phyloP scores from a whole-genome alignment of 2,113 vertebrate genomes.

The Emydocephalus ijimae region DNA sequence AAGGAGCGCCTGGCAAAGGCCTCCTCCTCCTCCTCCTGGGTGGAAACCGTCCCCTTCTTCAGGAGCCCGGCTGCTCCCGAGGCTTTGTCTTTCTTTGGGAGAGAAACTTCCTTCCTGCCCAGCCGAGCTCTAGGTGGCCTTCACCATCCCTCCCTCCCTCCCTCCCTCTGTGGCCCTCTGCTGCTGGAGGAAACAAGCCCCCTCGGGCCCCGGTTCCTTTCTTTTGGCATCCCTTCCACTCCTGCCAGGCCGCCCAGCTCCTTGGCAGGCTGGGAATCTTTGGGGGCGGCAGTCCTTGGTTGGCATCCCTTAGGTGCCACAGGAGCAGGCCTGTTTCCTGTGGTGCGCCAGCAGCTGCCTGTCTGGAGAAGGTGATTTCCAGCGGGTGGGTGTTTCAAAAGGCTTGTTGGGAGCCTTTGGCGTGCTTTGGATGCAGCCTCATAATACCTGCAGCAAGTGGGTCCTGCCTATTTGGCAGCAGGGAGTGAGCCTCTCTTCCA shows the following conservation, averaged over 20 bases:
- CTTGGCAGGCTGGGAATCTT: neutral
- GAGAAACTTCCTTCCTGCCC: neutral
- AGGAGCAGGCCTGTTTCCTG: neutral
- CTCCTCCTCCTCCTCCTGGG: too few relatives aligned
- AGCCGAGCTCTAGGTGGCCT: neutral
- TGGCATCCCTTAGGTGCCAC: too few relatives aligned
- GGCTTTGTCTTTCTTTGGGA: neutral
- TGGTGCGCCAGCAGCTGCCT: neutral
- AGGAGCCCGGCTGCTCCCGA: too few relatives aligned
- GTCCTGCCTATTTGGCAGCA: neutral
- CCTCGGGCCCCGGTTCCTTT: neutral
- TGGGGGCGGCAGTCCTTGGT: neutral
- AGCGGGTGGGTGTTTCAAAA: neutral
- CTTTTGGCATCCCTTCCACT: neutral
- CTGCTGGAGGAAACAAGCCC: neutral
- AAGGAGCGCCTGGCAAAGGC: neutral
- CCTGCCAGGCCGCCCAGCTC: neutral
- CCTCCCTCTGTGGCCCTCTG: neutral
- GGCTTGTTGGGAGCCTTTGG: neutral
- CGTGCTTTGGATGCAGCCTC: neutral
- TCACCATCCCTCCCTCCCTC: neutral
- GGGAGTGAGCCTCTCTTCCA: neutral
- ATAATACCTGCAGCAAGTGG: neutral
- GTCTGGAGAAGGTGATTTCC: neutral
- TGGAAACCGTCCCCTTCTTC: too few relatives aligned